A percentile compares a stretch with the other conserved stretches of the same genome.
phyloP scores from a whole-genome alignment of 2,888 invertebrate genomes.

The Ophion ventricosus region DNA sequence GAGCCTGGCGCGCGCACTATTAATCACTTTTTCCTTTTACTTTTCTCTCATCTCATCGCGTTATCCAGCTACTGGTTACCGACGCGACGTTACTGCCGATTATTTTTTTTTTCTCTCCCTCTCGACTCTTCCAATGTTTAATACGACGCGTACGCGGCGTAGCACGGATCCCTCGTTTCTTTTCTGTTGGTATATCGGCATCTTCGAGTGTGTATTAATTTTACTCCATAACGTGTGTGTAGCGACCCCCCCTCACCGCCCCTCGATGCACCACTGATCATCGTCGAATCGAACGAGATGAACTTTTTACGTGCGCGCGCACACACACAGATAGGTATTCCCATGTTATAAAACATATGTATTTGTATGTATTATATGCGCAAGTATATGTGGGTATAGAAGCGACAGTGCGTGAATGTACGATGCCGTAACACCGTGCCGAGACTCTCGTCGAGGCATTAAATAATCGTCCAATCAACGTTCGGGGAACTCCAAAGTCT shows the following conservation, averaged over 20 bases:
- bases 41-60: constrained; percentile 49
- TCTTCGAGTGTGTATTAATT: constrained; percentile 46
- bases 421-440: constrained; percentile 61
- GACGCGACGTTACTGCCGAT: constrained; percentile 38
- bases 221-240: constrained; percentile 10
- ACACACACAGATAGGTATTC: background rate
- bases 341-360: constrained; percentile 9
- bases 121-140: constrained; percentile 46
- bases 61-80: constrained; percentile 56
- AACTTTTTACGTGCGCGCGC: constrained; percentile 23
- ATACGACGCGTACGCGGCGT: constrained; percentile 51
- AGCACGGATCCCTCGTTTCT: constrained; percentile 54
- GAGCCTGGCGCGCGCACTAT: constrained; percentile 46
- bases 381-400: background rate
- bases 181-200: constrained; percentile 4
- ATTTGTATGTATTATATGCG: constrained; percentile 12
- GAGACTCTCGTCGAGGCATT: constrained; percentile 73
- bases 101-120: constrained; percentile 7
- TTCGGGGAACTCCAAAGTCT: constrained; percentile 80
- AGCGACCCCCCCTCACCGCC: constrained; percentile 15
- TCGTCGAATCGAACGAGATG: constrained; percentile 50
- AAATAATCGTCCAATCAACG: constrained; percentile 82
- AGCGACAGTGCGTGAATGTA: constrained; percentile 55
- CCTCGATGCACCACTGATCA: constrained; percentile 38
- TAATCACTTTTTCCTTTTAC: constrained; percentile 62